A percentile compares a stretch with the other conserved stretches of the same genome.
Conservation (phyloP, 2,888 invertebrate species). For the Mimachlamys varia region DNA sequence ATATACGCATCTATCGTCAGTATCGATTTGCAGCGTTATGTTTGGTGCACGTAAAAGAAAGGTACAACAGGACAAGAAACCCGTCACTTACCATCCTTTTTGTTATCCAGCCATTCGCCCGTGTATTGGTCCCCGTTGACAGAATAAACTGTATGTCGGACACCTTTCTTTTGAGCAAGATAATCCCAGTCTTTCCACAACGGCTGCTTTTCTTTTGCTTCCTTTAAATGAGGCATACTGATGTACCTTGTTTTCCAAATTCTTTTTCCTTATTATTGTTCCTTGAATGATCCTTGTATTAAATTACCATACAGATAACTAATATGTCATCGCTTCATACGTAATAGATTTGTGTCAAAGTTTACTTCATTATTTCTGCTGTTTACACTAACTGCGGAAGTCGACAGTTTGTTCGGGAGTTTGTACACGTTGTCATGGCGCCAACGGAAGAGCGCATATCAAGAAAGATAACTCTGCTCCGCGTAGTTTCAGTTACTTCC, state of each 20-base stretch:
- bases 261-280: neutral
- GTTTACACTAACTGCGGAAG: constrained; percentile 31
- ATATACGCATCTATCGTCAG: no score
- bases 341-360: neutral
- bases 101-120: constrained; percentile 81
- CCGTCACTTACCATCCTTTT: constrained; percentile 78
- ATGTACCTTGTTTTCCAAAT: neutral
- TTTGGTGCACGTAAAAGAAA: no score
- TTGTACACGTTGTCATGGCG: neutral
- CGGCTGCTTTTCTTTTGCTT: constrained; percentile 72
- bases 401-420: constrained; percentile 9
- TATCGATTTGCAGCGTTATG: no score
- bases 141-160: constrained; percentile 80
- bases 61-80: no score
- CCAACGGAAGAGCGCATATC: neutral
- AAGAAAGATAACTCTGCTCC: neutral
- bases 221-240: constrained; percentile 75
- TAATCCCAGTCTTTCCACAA: constrained; percentile 81
- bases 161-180: constrained; percentile 80
- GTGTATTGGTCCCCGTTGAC: constrained; percentile 81
- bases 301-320: neutral
- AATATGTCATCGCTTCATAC: neutral
- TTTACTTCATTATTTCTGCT: neutral
- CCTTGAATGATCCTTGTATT: neutral
- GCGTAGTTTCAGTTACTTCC: neutral